These are phyloP conservation scores for Pseudopodoces humilis DNA, from an alignment of 2,113 vertebrate genomes.

Conservation along the genomic window DNA sequence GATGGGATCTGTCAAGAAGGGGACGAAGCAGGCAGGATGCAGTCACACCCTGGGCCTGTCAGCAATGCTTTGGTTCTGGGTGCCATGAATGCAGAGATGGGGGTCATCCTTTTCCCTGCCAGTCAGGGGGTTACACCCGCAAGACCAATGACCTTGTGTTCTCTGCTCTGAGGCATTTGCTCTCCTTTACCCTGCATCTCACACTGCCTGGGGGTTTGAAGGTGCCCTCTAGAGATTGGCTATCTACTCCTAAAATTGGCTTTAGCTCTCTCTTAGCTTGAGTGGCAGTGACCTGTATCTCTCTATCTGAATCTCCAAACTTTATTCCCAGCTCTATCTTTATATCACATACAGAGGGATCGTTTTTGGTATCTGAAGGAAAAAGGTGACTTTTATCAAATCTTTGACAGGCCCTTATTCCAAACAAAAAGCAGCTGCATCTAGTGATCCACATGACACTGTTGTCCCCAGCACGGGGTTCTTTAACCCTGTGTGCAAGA, in stretches of 20 bases:
- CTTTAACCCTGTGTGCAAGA: background rate
- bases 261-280: background rate
- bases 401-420: background rate
- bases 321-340: slow-evolving; percentile 16
- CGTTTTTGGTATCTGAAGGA: background rate
- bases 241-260: slow-evolving; percentile 33
- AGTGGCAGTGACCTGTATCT: slow-evolving; percentile 42
- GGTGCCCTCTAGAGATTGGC: slow-evolving; percentile 22
- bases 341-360: background rate
- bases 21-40: background rate
- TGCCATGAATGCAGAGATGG: background rate
- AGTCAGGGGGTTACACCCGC: background rate
- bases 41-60: background rate
- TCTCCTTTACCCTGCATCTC: background rate
- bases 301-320: slow-evolving; percentile 1
- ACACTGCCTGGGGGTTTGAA: background rate
- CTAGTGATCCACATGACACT: background rate
- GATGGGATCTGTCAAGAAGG: background rate
- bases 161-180: background rate
- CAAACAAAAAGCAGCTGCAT: background rate
- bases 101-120: background rate
- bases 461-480: background rate
- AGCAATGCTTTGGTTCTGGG: background rate
- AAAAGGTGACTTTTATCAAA: slow-evolving; percentile 4
- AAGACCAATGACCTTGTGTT: background rate